Evolutionary conservation across 2,113 vertebrate species (phyloP), one percentile per base, ranked within the genome.

Genomic region (Dissostichus mawsoni): DNA sequence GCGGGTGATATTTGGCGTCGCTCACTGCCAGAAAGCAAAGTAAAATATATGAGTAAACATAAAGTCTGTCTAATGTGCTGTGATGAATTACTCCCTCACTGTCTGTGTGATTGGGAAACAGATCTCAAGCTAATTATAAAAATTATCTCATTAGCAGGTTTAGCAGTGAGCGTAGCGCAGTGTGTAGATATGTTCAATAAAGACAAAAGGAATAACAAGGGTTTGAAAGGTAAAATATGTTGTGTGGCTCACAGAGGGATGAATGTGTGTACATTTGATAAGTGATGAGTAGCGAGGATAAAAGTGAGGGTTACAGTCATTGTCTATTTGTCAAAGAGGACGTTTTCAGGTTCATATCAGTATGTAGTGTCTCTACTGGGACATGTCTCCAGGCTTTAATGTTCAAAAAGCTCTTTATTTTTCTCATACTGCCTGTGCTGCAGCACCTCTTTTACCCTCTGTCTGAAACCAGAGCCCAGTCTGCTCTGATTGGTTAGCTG

Each of bases 11-110:
- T 69, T 10, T 16, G 50, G 50, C 13, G 29, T 64, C 62, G 69
- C 14, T 63, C 47, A 13, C 18, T 56, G 48, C 53, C 51, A 59
- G 77, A 62, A 75, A 70, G 33, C 16, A 50, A 73, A 29, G 73
- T 78, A 87, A 89, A 88, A 84, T 71, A 87, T 82, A 65, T 52
- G 78, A 55, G 57, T 83, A 85, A 82, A 86, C 78, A 78, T 69
- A 61, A 75, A 77, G 67, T 14, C 56, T 63, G 74, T 72, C 63
- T 90, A 87, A 94, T 90, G 56, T 53, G 56, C 58, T 66, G 59
- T 87, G 89, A 93, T 93, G 87, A 92, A 92, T 92, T 89, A 89
- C 67, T 80, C 69, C 29, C 78, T 81, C 17, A 18, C 82, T 82
- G 79, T 85, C 80, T 81, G 69, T 81, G 81, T 87, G 89, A 91